Percentiles rank a stretch among this genome's conserved stretches.
Conservation (phyloP, 1,140 invertebrate species). For the Liolophura sinensis region DNA sequence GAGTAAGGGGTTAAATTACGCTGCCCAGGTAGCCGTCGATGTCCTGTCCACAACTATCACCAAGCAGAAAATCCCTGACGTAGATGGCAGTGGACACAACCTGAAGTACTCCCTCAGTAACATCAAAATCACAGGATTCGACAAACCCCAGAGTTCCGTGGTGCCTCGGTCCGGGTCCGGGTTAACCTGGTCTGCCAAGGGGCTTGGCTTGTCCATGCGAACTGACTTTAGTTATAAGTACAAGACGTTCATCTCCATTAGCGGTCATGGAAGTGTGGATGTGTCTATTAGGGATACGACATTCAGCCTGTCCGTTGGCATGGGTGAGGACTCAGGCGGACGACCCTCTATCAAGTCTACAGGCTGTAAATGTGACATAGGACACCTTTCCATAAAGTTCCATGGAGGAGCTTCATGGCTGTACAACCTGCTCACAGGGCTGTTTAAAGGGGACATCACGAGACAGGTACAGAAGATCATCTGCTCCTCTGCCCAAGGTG, state of each 20-base stretch:
- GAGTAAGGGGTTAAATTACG: no score
- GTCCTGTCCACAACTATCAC: no score
- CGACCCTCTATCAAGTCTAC: conserved; percentile 13
- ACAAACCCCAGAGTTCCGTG: conserved; percentile 5
- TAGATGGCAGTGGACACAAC: no score
- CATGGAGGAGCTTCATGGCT: conserved; percentile 30
- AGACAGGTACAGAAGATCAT: not conserved
- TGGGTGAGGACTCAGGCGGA: conserved; percentile 18
- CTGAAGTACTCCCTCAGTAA: no score
- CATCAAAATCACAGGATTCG: conserved; percentile 3
- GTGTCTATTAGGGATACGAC: conserved; percentile 11
- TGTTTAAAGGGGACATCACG: conserved; percentile 18
- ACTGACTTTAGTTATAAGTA: conserved; percentile 10
- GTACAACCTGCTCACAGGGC: conserved; percentile 25
- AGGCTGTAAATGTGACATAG: conserved; percentile 19
- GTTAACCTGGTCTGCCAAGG: conserved; percentile 8
- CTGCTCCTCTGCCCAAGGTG: not conserved
- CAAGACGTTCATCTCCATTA: conserved; percentile 18
- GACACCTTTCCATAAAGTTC: conserved; percentile 22
- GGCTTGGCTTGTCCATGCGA: conserved; percentile 4
- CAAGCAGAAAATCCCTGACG: no score
- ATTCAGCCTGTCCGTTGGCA: conserved; percentile 5
- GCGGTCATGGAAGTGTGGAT: conserved; percentile 15
- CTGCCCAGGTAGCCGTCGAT: no score
- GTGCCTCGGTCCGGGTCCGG: conserved; percentile 1